Base-by-base conservation (phyloP, 1,140 invertebrate genomes). In the Papilio polytes region DNA sequence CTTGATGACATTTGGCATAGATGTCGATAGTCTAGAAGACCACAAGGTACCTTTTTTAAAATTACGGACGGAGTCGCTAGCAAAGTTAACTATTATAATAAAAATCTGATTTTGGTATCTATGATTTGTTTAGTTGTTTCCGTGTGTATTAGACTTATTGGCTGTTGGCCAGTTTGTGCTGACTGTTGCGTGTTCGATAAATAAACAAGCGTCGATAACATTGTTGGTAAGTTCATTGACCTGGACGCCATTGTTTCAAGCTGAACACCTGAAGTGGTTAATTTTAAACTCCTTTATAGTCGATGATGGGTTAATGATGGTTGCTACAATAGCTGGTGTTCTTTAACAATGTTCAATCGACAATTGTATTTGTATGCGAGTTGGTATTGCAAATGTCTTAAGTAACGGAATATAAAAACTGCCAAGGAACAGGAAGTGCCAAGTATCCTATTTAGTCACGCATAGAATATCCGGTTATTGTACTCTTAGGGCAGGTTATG, bases 201-300 rank as follows among this genome's bases (percentile, higher is more conserved):
- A 51, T 78, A 78, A 78, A 78, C 77, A 78, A 63, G 48, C 31
- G 44, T 63, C 53, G 18, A 78, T 78, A 63, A 63, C 53, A 63
- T 44, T 78, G 77, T 44, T 78, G 26, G 26, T 70, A 3, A 70
- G 63, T 31, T 70, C 63, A 15, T 70, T 70, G 63, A 31, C 26
- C 63, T 15, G 9, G 6, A 13, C 63, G 13, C 63, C 26, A 70
- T 70, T 70, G 63, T 70, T 70, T 70, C 26, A 31, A 70, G 0
- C 63, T 70, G 22, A 70, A 70, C 63, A 70, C 63, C 63, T 70
- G 63, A 70, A 31, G 63, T 31, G 13, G 63, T 70, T 66, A 26
- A 66, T 66, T 70, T 70, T 70, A 70, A 70, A 31, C 26, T 66
- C 59, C 51, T 20, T 63, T 63, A 56, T 20, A 63, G 26, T 13